Evolutionary conservation across 2,113 vertebrate species (phyloP), one percentile per base, ranked within the genome.

Genomic region (Notechis scutatus): DNA sequence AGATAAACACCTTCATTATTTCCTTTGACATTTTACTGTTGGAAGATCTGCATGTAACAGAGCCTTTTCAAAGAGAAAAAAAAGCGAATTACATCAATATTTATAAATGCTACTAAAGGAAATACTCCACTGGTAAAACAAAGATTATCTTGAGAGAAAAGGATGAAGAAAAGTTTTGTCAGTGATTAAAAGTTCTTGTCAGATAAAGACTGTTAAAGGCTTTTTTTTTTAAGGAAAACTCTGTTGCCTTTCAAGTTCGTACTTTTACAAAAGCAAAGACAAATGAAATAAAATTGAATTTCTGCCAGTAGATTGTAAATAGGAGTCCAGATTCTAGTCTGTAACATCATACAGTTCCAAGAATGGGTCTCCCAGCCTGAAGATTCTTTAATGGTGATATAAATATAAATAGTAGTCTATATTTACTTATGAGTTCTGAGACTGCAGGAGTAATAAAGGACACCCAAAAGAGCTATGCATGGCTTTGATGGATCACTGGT

Each of bases 341-440:
- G 26, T n/a, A 54, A 64, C 29, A 29, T 39, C 21, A 87, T 47
- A 45, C 8, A 9, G 5, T 56, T 89, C 23, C 39, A 39, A 85
- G 64, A 88, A 89, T 88, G 45, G 86, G 18, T 47, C 87, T 57
- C 55, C 26, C 34, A 47, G 26, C 50, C 50, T 92, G 86, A 89
- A 10, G 5, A 26, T 87, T 29, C n/a, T n/a, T 87, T 86, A 94
- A 10, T 90, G 93, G 86, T 55, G 56, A 59, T 86, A 92, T 21
- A 69, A 24, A 29, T 81, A 57, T 34, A 87, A 34, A 92, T 64
- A 86, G 34, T n/a, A 87, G 87, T 64, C 34, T 87, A 20, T 54
- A 39, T 92, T 93, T 92, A 86, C 55, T 88, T 87, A 86, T 55
- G 74, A 94, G 93, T 34, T 87, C 87, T 87, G 69, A 45, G 39